A percentile compares a stretch with the other conserved stretches of the same genome.
Evolutionary conservation across 2,797 vertebrate species (phyloP).

Genomic region (Carcharodon carcharias): DNA sequence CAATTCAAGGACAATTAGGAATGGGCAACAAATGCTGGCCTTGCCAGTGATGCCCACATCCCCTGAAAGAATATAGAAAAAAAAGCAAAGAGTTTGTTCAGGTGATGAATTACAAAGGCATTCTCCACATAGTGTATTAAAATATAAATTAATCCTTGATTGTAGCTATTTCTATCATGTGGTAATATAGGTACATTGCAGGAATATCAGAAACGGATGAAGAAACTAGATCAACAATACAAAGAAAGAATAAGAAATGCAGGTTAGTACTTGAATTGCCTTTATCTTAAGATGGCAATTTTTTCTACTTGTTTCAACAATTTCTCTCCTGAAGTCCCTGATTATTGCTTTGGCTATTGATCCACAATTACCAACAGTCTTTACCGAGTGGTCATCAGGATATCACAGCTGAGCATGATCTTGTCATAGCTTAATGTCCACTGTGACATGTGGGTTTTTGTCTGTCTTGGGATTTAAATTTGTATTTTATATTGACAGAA

Average conservation of each 20-base stretch:
- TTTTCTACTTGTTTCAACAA: neutral
- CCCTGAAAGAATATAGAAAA: too few species aligned
- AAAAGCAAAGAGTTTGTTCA: neutral
- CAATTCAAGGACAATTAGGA: too few species aligned
- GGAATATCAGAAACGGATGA: conserved; percentile 98
- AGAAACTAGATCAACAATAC: conserved; percentile 95
- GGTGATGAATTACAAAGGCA: neutral
- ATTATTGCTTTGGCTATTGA: neutral
- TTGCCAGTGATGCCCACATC: too few species aligned
- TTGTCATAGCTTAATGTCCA: neutral
- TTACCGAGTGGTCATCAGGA: neutral
- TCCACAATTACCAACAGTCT: neutral
- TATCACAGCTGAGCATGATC: neutral
- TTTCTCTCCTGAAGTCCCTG: neutral
- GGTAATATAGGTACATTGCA: conserved; percentile 77
- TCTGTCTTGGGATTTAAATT: neutral
- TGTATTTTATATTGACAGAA: neutral
- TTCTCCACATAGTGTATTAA: neutral
- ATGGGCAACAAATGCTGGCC: too few species aligned
- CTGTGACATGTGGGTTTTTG: neutral
- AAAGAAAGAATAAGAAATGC: conserved; percentile 93
- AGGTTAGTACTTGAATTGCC: conserved; percentile 55
- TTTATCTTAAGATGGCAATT: neutral
- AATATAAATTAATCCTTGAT: neutral
- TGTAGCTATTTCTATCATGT: neutral